Percentiles rank a stretch among this genome's conserved stretches.
phyloP scores from a whole-genome alignment of 2,113 vertebrate species.

The Mustela lutreola region DNA sequence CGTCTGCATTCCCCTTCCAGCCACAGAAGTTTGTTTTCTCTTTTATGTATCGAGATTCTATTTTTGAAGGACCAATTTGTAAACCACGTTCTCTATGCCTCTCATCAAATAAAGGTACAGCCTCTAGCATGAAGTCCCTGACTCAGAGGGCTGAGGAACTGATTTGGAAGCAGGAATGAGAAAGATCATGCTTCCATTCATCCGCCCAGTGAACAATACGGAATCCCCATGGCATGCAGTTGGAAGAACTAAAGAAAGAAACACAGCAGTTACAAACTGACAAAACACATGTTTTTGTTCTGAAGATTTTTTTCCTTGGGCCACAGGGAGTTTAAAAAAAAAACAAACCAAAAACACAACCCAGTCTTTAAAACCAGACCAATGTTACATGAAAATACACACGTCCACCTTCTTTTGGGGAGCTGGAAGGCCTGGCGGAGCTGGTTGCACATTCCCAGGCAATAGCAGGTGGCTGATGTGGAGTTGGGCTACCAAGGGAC shows the following conservation, averaged over 20 bases:
- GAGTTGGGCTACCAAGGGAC: fast-evolving
- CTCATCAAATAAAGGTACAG: not conserved
- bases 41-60: not conserved
- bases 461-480: too few relatives aligned
- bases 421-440: not conserved
- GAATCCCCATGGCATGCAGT: not conserved
- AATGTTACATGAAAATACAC: not conserved
- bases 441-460: not conserved
- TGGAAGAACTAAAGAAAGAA: not conserved
- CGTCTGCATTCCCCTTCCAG: not conserved
- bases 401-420: not conserved
- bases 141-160: not conserved
- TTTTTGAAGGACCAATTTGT: not conserved
- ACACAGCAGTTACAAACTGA: not conserved
- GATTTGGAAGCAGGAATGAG: not conserved
- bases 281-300: not conserved
- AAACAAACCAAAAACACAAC: not conserved
- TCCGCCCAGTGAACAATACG: not conserved
- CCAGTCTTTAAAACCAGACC: not conserved
- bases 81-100: not conserved
- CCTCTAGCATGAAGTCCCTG: not conserved
- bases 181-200: not conserved
- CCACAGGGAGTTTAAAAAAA: not conserved
- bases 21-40: not conserved
- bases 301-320: not conserved